Conservation (phyloP, 2,888 invertebrate genomes). For the Eupsilia transversa region DNA sequence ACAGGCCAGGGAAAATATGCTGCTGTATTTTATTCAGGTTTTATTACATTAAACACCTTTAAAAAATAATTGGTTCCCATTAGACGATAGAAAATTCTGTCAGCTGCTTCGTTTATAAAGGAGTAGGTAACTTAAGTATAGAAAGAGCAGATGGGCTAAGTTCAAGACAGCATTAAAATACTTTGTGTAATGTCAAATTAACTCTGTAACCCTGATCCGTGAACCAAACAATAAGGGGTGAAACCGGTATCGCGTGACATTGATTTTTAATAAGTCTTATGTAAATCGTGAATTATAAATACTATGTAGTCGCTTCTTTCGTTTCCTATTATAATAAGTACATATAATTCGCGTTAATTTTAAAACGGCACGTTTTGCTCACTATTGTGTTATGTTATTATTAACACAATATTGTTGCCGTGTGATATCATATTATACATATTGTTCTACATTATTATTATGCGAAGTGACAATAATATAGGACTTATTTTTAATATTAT, state of each 20-base stretch:
- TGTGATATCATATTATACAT: too few relatives aligned
- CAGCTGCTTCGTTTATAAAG: slow-evolving; percentile 47
- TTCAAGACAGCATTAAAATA: slow-evolving; percentile 37
- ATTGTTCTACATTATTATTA: background rate
- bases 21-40: background rate
- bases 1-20: background rate
- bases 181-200: slow-evolving; percentile 20
- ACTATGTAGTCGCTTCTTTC: slow-evolving; percentile 8
- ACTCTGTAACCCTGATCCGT: slow-evolving; percentile 34
- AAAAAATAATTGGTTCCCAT: slow-evolving; percentile 22
- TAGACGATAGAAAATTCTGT: slow-evolving; percentile 47
- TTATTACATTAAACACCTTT: slow-evolving; percentile 12
- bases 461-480: background rate
- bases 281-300: slow-evolving; percentile 29
- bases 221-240: slow-evolving; percentile 30
- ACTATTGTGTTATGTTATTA: background rate
- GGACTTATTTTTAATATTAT: background rate
- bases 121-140: slow-evolving; percentile 21
- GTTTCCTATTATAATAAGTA: slow-evolving; percentile 8
- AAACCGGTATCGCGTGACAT: slow-evolving; percentile 45
- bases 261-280: slow-evolving; percentile 44
- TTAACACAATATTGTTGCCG: slow-evolving; percentile 22
- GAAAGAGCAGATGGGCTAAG: slow-evolving; percentile 43
- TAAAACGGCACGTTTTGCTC: slow-evolving; percentile 31
- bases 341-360: slow-evolving; percentile 24